These are phyloP conservation scores for Catocala sponsa DNA, from an alignment of 2,888 invertebrate genomes.

Conservation along the genomic window DNA sequence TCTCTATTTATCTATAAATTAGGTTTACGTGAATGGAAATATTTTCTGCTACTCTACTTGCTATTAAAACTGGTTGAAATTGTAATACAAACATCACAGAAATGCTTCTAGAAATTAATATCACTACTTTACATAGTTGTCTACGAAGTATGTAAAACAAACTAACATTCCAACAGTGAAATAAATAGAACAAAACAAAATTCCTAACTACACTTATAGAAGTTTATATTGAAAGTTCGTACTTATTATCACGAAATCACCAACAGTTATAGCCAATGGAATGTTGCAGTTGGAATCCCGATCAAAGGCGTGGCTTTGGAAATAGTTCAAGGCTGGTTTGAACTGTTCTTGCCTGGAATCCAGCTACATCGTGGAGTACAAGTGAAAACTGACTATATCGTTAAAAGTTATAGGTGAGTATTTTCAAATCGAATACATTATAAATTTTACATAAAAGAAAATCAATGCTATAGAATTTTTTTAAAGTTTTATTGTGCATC, in stretches of 20 bases:
- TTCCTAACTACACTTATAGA: constrained; percentile 45
- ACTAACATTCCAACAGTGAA: constrained; percentile 13
- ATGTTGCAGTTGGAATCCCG: constrained; percentile 72
- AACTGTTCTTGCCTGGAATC: constrained; percentile 62
- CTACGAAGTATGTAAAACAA: constrained; percentile 5
- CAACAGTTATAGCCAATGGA: constrained; percentile 63
- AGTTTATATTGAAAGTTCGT: constrained; percentile 42
- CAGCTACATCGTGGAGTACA: constrained; percentile 51
- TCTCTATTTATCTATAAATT: no score
- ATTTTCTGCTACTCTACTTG: no score
- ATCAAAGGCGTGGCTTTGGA: constrained; percentile 74
- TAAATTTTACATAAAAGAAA: no score
- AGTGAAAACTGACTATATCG: constrained; percentile 42
- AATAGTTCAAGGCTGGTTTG: constrained; percentile 72
- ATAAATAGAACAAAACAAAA: constrained; percentile 27
- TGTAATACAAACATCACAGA: background rate
- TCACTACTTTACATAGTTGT: background rate
- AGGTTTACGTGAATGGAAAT: no score
- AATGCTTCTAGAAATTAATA: background rate
- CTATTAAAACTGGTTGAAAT: no score
- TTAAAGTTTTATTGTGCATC: no score
- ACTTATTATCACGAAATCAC: constrained; percentile 47
- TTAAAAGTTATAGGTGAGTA: background rate
- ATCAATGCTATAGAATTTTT: no score
- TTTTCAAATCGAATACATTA: no score